Evolutionary conservation across 2,797 vertebrate genomes (phyloP).

Genomic region (Cossypha heuglini): DNA sequence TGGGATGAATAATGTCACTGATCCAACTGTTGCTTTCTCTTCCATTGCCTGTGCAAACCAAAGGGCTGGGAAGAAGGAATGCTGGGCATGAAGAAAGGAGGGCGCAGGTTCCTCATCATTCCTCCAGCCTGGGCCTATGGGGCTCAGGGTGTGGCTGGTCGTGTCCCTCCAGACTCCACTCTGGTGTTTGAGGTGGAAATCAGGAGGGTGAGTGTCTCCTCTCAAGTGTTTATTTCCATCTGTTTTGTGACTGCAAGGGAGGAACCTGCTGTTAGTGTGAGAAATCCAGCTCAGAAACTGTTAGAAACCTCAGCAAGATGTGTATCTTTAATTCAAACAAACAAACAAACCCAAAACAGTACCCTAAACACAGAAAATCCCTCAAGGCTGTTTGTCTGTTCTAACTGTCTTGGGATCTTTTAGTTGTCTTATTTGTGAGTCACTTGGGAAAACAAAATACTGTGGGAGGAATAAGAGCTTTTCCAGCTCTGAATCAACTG

Average conservation of each 20-base stretch:
- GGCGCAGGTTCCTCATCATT: constrained; percentile 83
- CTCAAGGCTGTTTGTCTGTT: background rate
- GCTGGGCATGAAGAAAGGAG: constrained; percentile 90
- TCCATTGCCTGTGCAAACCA: background rate
- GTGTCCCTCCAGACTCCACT: constrained; percentile 83
- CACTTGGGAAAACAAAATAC: background rate
- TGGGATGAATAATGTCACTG: background rate
- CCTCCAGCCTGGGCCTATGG: constrained; percentile 84
- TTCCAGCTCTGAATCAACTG: background rate
- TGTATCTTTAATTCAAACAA: background rate
- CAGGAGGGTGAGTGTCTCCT: constrained; percentile 80
- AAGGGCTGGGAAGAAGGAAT: constrained; percentile 97
- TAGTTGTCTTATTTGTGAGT: background rate
- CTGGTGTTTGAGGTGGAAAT: constrained; percentile 89
- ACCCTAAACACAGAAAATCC: background rate
- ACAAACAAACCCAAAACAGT: background rate
- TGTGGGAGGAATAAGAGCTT: background rate
- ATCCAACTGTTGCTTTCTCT: background rate
- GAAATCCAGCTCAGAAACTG: background rate
- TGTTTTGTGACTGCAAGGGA: background rate
- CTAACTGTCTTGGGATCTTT: background rate
- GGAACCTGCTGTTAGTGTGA: background rate
- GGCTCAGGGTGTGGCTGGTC: constrained; percentile 83
- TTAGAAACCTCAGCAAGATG: background rate
- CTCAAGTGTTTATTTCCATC: background rate